Base-by-base conservation (phyloP, 1,140 invertebrate species). In the Rhizoglyphus robini region DNA sequence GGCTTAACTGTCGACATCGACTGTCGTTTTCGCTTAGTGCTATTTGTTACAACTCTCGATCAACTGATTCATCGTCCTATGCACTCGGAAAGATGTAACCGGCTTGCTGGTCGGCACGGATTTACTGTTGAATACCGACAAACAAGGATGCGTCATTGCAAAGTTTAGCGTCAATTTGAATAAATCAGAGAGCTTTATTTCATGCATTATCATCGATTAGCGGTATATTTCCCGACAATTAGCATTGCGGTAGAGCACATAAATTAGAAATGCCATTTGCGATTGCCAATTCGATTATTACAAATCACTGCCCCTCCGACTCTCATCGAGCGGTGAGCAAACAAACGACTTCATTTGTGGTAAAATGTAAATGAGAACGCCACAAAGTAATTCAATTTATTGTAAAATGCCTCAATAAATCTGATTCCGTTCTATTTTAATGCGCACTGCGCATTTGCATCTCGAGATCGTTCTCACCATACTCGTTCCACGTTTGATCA, bases 331-430 rank as follows among this genome's bases (percentile, higher is more conserved):
- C 36, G 36, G 8, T 41, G 36, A 8, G n/a, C n/a, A n/a, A n/a
- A n/a, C n/a, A n/a, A 11, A 18, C 36, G 8, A 41, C 36, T 41
- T 18, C 18, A 41, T 18, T n/a, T 41, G 36, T 11, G 36, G 36
- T 18, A 41, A 41, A 41, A 11, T 41, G 36, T 41, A 41, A 41
- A 11, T 41, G n/a, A n/a, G n/a, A n/a, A n/a, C n/a, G n/a, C n/a
- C n/a, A n/a, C n/a, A n/a, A n/a, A n/a, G 41, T 54, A 54, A 54
- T 54, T 54, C 23, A 54, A 54, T 54, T 54, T 54, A 54, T 54
- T 54, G 51, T 8, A 54, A 54, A 54, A 15, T 46, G 41, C 41
- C 15, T 15, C 51, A 54, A 54, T 54, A 54, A 54, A 54, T 54
- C 23, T 20, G 51, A 54, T 54, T 54, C 41, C 51, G 23, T 54